Evolutionary conservation across 1,140 invertebrate genomes (phyloP).

Genomic region (Parapsyche elsis): DNA sequence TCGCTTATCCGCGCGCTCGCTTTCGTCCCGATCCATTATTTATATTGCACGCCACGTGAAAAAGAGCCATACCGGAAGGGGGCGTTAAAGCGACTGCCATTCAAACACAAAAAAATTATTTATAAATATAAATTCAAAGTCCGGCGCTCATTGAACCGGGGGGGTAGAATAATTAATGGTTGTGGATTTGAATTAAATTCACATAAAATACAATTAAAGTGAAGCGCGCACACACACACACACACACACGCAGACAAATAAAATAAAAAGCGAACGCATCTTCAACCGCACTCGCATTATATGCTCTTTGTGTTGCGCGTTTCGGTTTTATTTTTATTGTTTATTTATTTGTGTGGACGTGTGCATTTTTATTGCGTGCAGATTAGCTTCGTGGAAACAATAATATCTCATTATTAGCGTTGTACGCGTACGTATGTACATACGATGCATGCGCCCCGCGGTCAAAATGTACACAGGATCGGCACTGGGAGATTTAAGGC

Average conservation of each 20-base stretch:
- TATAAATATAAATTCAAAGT: not conserved
- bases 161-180: slow-evolving; percentile 26
- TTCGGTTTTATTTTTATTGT: not conserved
- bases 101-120: not conserved
- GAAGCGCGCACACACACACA: not conserved
- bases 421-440: no score
- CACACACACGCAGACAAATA: not conserved
- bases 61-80: not conserved
- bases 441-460: slow-evolving; percentile 22
- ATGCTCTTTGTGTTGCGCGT: not conserved
- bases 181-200: slow-evolving; percentile 44
- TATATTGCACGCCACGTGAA: not conserved
- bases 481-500: slow-evolving; percentile 9
- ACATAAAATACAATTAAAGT: slow-evolving; percentile 49
- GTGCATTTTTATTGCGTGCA: slow-evolving; percentile 21
- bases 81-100: not conserved
- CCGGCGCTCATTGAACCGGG: slow-evolving; percentile 14
- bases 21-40: slow-evolving; percentile 1
- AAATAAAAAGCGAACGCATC: slow-evolving; percentile 14
- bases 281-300: slow-evolving; percentile 8
- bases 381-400: slow-evolving; percentile 30
- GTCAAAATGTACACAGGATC: slow-evolving; percentile 19
- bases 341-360: not conserved
- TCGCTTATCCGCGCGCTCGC: slow-evolving; percentile 10
- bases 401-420: slow-evolving; percentile 33